Conservation (phyloP, 1,140 invertebrate species). For the Drosophila kanapiae region DNA sequence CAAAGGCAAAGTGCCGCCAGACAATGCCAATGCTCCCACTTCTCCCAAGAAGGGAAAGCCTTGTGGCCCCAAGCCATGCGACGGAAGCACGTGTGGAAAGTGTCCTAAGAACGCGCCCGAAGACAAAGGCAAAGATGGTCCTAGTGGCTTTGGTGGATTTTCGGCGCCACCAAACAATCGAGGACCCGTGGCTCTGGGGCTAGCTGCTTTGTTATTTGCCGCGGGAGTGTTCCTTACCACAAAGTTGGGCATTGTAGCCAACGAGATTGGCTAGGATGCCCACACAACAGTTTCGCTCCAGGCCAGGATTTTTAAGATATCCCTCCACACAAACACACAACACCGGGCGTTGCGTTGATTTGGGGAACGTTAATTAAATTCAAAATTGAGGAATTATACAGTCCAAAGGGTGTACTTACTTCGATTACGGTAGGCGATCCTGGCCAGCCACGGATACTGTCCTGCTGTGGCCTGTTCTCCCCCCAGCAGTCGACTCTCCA, state of each 20-base stretch:
- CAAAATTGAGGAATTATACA: slow-evolving; percentile 20
- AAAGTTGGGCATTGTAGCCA: slow-evolving; percentile 48
- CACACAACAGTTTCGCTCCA: background rate
- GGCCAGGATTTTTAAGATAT: background rate
- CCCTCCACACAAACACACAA: background rate
- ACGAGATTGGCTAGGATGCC: slow-evolving; percentile 46
- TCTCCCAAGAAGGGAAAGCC: slow-evolving; percentile 5
- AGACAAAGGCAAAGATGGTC: background rate
- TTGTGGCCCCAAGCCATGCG: slow-evolving; percentile 31
- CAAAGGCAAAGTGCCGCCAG: background rate
- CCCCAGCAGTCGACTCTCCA: slow-evolving; percentile 88
- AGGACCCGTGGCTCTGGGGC: slow-evolving; percentile 26
- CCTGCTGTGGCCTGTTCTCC: slow-evolving; percentile 87
- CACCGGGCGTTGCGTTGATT: slow-evolving; percentile 22
- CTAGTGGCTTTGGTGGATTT: background rate
- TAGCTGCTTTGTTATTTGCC: slow-evolving; percentile 53
- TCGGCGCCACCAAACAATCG: slow-evolving; percentile 29
- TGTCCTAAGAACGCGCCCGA: slow-evolving; percentile 1
- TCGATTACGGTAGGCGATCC: slow-evolving; percentile 87
- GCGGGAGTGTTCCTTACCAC: slow-evolving; percentile 52
- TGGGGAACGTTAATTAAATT: slow-evolving; percentile 20
- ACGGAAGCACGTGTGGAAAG: slow-evolving; percentile 9
- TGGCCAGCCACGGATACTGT: slow-evolving; percentile 89
- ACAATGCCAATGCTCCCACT: background rate
- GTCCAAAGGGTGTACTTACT: slow-evolving; percentile 49